Conservation (phyloP, 2,113 vertebrate species). For the Mystacornis crossleyi region DNA sequence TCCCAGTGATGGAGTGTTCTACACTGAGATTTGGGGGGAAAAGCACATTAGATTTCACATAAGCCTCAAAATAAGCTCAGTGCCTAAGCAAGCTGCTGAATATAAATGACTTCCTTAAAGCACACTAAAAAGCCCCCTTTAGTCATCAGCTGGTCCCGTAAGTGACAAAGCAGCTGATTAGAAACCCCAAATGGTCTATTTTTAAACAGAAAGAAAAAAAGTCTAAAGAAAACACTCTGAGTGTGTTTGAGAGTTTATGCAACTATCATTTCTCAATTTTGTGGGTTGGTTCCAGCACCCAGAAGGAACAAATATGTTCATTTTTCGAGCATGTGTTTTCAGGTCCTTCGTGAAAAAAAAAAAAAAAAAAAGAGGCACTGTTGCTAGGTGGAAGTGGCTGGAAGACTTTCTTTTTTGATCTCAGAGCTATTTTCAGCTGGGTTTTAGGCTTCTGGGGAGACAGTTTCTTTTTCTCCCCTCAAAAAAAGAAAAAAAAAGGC, state of each 20-base stretch:
- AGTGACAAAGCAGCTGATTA: constrained; percentile 51
- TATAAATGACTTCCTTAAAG: constrained; percentile 37
- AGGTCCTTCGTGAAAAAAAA: not conserved
- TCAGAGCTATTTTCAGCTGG: constrained; percentile 49
- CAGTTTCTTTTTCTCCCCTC: not conserved
- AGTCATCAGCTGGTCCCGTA: constrained; percentile 8
- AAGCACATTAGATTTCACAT: not conserved
- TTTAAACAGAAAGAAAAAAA: constrained; percentile 9
- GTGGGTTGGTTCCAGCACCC: constrained; percentile 15
- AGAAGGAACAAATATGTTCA: constrained; percentile 46
- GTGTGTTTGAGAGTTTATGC: not conserved
- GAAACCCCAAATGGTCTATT: constrained; percentile 22
- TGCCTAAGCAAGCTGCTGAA: constrained; percentile 22
- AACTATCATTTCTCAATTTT: constrained; percentile 17
- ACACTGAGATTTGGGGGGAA: not conserved
- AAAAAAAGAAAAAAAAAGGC: not conserved
- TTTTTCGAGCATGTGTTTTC: not conserved
- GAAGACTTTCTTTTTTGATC: constrained; percentile 55
- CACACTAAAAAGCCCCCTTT: not conserved
- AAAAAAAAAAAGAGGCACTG: not conserved
- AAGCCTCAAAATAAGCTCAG: not conserved
- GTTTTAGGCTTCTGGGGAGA: constrained; percentile 45
- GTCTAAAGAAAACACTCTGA: constrained; percentile 4
- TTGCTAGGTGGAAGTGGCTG: constrained; percentile 64
- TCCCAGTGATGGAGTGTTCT: not conserved